phyloP scores from a whole-genome alignment of 2,888 invertebrate species.

The Schrankia costaestrigalis region DNA sequence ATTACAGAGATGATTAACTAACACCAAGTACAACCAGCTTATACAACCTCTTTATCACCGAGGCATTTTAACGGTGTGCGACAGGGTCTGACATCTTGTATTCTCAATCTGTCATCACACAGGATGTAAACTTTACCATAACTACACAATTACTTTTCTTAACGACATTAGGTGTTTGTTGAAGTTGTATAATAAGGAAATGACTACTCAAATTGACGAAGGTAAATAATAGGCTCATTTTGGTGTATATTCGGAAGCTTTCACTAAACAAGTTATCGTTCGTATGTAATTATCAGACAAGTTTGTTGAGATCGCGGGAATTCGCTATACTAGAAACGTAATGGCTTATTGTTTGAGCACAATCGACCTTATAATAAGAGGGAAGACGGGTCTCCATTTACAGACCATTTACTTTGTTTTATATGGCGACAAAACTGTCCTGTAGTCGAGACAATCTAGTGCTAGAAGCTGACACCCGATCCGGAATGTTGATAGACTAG shows the following conservation, averaged over 20 bases:
- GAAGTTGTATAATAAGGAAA: slow-evolving; percentile 16
- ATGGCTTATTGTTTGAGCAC: slow-evolving; percentile 57
- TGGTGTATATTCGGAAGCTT: slow-evolving; percentile 53
- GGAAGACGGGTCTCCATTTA: slow-evolving; percentile 19
- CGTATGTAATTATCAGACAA: slow-evolving; percentile 49
- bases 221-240: slow-evolving; percentile 42
- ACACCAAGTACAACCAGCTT: too few species aligned
- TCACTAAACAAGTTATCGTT: slow-evolving; percentile 49
- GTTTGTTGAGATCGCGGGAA: slow-evolving; percentile 54
- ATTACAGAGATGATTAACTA: too few species aligned
- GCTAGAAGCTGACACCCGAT: slow-evolving; percentile 41
- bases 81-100: too few species aligned
- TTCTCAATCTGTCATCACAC: too few species aligned
- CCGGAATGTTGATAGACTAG: slow-evolving; percentile 57
- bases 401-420: slow-evolving; percentile 20
- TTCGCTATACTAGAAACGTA: slow-evolving; percentile 36
- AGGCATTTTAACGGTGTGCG: too few species aligned
- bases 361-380: slow-evolving; percentile 48
- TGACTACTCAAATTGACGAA: slow-evolving; percentile 21
- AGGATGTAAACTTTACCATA: too few species aligned
- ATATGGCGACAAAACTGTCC: slow-evolving; percentile 32
- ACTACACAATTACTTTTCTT: too few species aligned
- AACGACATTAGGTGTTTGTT: too few species aligned
- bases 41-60: too few species aligned
- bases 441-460: slow-evolving; percentile 37